Percentiles rank a stretch among this genome's conserved stretches.
These are phyloP conservation scores for Deilephila porcellus DNA, from an alignment of 2,888 invertebrate species.

Conservation along the genomic window DNA sequence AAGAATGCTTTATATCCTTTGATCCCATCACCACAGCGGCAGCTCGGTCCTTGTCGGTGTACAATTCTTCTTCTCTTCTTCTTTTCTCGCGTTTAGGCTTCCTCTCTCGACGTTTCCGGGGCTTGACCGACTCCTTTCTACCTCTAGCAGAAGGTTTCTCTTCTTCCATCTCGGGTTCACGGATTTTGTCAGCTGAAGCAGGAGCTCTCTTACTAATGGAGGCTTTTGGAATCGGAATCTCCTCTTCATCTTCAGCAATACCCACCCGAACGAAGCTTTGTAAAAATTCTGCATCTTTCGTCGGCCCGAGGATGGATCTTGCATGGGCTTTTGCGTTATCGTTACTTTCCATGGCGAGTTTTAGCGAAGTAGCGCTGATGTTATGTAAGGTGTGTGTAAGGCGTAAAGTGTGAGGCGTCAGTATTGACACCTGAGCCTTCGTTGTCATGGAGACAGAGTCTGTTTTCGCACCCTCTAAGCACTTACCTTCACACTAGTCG, in stretches of 20 bases:
- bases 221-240: slow-evolving; percentile 70
- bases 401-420: slow-evolving; percentile 62
- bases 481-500: slow-evolving; percentile 57
- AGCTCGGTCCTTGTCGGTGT: slow-evolving; percentile 95
- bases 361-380: slow-evolving; percentile 30
- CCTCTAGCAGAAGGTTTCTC: slow-evolving; percentile 65
- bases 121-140: slow-evolving; percentile 69
- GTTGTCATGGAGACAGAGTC: slow-evolving; percentile 74
- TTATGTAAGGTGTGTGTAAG: slow-evolving; percentile 75
- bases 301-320: slow-evolving; percentile 87
- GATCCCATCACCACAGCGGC: slow-evolving; percentile 94
- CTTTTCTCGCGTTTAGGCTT: slow-evolving; percentile 73
- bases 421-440: slow-evolving; percentile 76
- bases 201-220: slow-evolving; percentile 77
- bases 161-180: slow-evolving; percentile 58
- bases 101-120: slow-evolving; percentile 64
- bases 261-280: slow-evolving; percentile 92
- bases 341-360: slow-evolving; percentile 55
- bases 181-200: slow-evolving; percentile 60
- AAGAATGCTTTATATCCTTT: slow-evolving; percentile 94
- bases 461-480: slow-evolving; percentile 76
- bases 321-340: slow-evolving; percentile 79
- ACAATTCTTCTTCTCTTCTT: slow-evolving; percentile 88
- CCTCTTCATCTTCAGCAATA: slow-evolving; percentile 83
- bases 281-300: slow-evolving; percentile 89